phyloP scores from a whole-genome alignment of 2,888 invertebrate genomes.

The Cancer borealis region DNA sequence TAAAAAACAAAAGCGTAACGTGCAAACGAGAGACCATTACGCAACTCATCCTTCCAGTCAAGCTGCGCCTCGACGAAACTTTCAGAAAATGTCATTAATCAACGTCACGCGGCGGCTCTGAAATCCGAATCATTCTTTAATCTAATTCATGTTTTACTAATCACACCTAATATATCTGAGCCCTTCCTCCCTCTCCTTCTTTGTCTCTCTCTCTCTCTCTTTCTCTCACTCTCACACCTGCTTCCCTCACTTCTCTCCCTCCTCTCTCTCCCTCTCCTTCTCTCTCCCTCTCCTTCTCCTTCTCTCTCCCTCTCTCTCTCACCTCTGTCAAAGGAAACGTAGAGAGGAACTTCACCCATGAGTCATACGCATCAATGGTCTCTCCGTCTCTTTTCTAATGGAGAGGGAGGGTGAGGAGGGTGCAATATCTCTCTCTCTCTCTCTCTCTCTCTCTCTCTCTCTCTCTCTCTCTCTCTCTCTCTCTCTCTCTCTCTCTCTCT shows the following conservation, averaged over 20 bases:
- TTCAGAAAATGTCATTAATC: not conserved
- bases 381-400: slow-evolving; percentile 10
- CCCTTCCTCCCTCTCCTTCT: not conserved
- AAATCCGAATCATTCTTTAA: not conserved
- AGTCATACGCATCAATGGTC: not conserved
- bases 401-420: not conserved
- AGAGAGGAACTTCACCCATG: slow-evolving; percentile 1
- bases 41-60: not conserved
- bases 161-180: not conserved
- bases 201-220: not conserved
- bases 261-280: not conserved
- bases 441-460: slow-evolving; percentile 17
- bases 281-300: not conserved
- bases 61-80: not conserved
- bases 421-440: not conserved
- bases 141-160: slow-evolving; percentile 29
- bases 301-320: not conserved
- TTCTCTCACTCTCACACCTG: not conserved
- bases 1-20: too few species aligned
- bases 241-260: not conserved
- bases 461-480: too few species aligned
- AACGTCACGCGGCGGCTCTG: not conserved
- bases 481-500: too few species aligned
- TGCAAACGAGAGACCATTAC: not conserved
- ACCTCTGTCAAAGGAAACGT: not conserved